Conservation (phyloP, 2,888 invertebrate species). For the Drosophila testacea region DNA sequence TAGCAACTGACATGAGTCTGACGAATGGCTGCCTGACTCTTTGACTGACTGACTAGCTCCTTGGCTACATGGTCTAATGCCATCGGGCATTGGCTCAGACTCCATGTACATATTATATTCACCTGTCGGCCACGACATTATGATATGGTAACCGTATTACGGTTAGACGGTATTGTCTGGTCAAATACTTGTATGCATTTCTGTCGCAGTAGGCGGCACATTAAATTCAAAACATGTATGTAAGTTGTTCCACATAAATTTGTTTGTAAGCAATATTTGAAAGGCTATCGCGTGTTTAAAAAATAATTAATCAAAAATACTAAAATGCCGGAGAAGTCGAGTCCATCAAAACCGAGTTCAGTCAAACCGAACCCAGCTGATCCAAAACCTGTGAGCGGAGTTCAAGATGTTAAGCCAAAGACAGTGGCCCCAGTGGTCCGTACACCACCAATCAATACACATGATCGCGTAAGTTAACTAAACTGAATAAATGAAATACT, state of each 20-base stretch:
- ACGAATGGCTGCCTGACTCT: slow-evolving; percentile 53
- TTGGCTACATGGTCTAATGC: slow-evolving; percentile 31
- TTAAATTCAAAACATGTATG: slow-evolving; percentile 53
- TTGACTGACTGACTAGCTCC: slow-evolving; percentile 25
- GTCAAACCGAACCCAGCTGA: slow-evolving; percentile 12
- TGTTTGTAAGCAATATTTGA: slow-evolving; percentile 6
- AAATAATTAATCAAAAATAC: slow-evolving; percentile 2
- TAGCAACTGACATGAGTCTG: slow-evolving; percentile 64
- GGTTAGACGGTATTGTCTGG: slow-evolving; percentile 18
- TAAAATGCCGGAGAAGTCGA: slow-evolving; percentile 57
- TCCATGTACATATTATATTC: slow-evolving; percentile 21
- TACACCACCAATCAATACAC: slow-evolving; percentile 30
- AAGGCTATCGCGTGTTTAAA: slow-evolving; percentile 1
- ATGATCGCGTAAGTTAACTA: slow-evolving; percentile 56
- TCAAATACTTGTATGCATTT: slow-evolving; percentile 9
- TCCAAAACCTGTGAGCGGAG: slow-evolving; percentile 20
- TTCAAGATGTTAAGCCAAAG: slow-evolving; percentile 13
- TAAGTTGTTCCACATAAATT: slow-evolving; percentile 7
- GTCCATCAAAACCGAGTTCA: slow-evolving; percentile 17
- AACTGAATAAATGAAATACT: too few relatives aligned
- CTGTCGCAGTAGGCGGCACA: slow-evolving; percentile 50
- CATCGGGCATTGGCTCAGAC: slow-evolving; percentile 36
- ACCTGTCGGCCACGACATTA: slow-evolving; percentile 21
- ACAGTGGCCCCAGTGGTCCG: slow-evolving; percentile 1
- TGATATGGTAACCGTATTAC: slow-evolving; percentile 1